phyloP scores from a whole-genome alignment of 2,888 invertebrate genomes.

The Thymelicus sylvestris region DNA sequence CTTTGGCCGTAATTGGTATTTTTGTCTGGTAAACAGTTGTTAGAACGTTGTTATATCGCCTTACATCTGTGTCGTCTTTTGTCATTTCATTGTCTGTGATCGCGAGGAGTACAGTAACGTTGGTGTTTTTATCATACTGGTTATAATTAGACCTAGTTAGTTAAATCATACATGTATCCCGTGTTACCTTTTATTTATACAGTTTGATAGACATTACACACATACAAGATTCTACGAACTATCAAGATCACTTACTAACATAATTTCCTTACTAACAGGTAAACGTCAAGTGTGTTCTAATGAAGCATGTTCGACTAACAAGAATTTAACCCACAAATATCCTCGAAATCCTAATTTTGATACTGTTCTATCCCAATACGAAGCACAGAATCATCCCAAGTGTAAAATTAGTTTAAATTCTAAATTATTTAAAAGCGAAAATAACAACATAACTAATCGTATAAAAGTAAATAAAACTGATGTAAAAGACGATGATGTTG shows the following conservation, averaged over 20 bases:
- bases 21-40: slow-evolving; percentile 4
- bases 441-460: neutral
- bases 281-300: slow-evolving; percentile 46
- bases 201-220: neutral
- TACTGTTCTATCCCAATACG: slow-evolving; percentile 57
- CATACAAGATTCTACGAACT: neutral
- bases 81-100: slow-evolving; percentile 3
- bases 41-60: slow-evolving; percentile 8
- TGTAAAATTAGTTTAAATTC: slow-evolving; percentile 67
- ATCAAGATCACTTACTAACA: slow-evolving; percentile 34
- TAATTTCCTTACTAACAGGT: slow-evolving; percentile 58
- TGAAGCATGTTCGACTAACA: slow-evolving; percentile 44
- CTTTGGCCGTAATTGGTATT: slow-evolving; percentile 4
- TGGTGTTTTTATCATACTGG: neutral
- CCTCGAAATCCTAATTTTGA: slow-evolving; percentile 66
- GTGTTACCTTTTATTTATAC: neutral
- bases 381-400: slow-evolving; percentile 60
- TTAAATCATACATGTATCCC: neutral
- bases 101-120: neutral
- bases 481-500: neutral
- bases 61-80: slow-evolving; percentile 11
- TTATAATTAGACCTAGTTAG: neutral
- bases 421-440: slow-evolving; percentile 47
- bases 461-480: neutral
- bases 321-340: slow-evolving; percentile 56